Base-by-base conservation (phyloP, 2,797 vertebrate genomes). In the Cossypha polioptera region DNA sequence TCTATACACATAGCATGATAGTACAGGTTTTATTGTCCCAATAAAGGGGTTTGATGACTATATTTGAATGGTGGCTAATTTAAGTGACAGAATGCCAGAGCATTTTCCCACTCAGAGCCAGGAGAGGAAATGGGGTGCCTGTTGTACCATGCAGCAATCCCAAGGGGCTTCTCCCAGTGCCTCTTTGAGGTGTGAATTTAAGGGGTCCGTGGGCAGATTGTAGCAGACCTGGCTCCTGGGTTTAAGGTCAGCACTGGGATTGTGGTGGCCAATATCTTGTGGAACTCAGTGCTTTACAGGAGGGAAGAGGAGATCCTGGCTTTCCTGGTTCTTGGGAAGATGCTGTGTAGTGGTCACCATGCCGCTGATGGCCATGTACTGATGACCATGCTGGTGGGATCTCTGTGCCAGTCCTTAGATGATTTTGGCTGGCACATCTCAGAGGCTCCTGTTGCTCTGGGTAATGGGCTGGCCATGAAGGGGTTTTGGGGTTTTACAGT, bases 11-110 rank as follows among this genome's bases (percentile, higher is more conserved):
- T 42, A 86, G 66, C 35, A 13, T 29, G 69, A 88, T 87, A 67
- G 40, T 58, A 65, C 38, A 73, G 42, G 22, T 72, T 97, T 97
- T 96, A 94, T 95, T 91, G 83, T 86, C 54, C 83, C 90, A 58
- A 35, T 94, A 92, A 96, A 96, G 68, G 7, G 28, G 40, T 72
- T 54, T 82, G 80, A 90, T 2, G 21, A 35, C 73, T 79, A 4
- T 28, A 6, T 82, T 66, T 51, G 54, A 85, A 62, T 0, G 0
- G 66, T 81, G 58, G 75, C 63, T 95, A 81, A 55, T 80, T 68
- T 77, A 84, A 62, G 26, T 81, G 61, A 92, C 67, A 50, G 74
- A 91, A 50, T 88, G 21, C 18, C 24, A 51, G 55, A 85, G 51
- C 13, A 17, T 69, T 61, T 61, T 57, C 47, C 54, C 5, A 10